Conservation (phyloP, 2,888 invertebrate genomes). For the Orthosia gracilis region DNA sequence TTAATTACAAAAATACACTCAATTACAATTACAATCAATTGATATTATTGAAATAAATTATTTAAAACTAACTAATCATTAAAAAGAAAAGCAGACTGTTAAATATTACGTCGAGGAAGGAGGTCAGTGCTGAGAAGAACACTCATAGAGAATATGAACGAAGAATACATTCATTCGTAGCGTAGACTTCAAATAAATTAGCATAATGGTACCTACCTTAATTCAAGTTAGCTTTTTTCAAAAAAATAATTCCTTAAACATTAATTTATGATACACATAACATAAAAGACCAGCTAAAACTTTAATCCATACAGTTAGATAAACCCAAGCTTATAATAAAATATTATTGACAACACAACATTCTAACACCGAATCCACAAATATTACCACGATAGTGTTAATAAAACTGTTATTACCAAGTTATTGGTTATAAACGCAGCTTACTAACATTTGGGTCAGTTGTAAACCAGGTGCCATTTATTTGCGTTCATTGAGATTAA, state of each 20-base stretch:
- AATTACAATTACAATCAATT: no score
- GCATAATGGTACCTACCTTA: no score
- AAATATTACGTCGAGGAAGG: background rate
- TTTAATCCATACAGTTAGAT: background rate
- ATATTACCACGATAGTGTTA: slow-evolving; percentile 39
- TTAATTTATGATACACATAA: background rate
- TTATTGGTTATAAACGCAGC: slow-evolving; percentile 48
- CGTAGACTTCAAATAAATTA: no score
- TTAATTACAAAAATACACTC: no score
- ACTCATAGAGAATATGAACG: background rate
- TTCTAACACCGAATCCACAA: slow-evolving; percentile 36
- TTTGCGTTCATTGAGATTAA: slow-evolving; percentile 57
- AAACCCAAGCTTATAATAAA: background rate
- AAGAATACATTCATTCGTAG: no score
- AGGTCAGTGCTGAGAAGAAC: background rate
- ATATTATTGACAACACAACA: slow-evolving; percentile 13
- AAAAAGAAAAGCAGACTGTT: no score
- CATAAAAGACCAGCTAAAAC: background rate
- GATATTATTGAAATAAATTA: no score
- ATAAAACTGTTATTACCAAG: slow-evolving; percentile 40
- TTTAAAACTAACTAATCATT: no score
- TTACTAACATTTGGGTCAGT: slow-evolving; percentile 50
- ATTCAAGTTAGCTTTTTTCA: no score
- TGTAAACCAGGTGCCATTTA: slow-evolving; percentile 48
- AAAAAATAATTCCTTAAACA: no score